Evolutionary conservation across 2,797 vertebrate species (phyloP).

Genomic region (Cirrhinus molitorella): DNA sequence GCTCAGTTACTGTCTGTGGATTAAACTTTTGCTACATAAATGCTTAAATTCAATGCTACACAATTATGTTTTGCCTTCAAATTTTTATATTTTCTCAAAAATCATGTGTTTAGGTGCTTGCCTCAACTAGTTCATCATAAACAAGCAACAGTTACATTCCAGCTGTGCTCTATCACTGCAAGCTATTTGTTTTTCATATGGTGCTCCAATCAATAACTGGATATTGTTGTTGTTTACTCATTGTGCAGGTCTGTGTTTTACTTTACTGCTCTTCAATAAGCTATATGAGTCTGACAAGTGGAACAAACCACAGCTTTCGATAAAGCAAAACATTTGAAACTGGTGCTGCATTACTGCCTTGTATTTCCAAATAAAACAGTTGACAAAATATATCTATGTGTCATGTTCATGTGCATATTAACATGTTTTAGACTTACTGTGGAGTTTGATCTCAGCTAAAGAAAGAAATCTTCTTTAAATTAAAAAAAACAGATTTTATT

Average conservation of each 20-base stretch:
- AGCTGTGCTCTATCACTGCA: not conserved
- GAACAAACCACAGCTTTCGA: not conserved
- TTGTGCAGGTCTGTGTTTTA: slow-evolving; percentile 12
- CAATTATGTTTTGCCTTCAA: not conserved
- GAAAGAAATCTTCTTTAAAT: not conserved
- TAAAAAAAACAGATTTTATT: not conserved
- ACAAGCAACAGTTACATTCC: not conserved
- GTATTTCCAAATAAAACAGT: slow-evolving; percentile 42
- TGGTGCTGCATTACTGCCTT: slow-evolving; percentile 22
- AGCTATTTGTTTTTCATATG: slow-evolving; percentile 36
- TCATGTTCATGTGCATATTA: not conserved
- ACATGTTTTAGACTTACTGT: not conserved
- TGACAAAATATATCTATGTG: not conserved
- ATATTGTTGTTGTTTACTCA: slow-evolving; percentile 17
- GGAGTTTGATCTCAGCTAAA: not conserved
- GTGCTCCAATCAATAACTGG: slow-evolving; percentile 20
- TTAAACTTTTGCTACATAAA: not conserved
- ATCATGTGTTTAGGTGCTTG: not conserved
- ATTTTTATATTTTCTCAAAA: not conserved
- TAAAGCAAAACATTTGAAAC: not conserved
- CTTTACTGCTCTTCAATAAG: slow-evolving; percentile 34
- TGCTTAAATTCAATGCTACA: not conserved
- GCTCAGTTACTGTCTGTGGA: not conserved
- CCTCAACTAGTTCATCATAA: not conserved
- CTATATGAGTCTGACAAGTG: slow-evolving; percentile 1